Conservation (phyloP, 2,888 invertebrate species). For the Teinopalpus imperialis region DNA sequence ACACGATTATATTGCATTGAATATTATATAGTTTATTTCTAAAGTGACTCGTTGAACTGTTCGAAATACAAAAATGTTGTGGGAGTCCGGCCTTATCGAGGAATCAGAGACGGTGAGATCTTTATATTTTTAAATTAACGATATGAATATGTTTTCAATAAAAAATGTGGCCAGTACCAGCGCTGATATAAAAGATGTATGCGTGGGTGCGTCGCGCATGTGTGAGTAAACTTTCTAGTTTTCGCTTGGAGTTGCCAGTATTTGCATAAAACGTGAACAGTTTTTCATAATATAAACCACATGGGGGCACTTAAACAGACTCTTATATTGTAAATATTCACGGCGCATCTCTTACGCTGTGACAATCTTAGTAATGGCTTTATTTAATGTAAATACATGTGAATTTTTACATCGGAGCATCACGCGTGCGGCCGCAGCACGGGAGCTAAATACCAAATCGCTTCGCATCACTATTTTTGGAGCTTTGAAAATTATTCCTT, state of each 20-base stretch:
- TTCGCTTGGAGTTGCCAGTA: constrained; percentile 72
- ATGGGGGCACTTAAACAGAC: constrained; percentile 64
- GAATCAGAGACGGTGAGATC: constrained; percentile 71
- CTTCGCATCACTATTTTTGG: constrained; percentile 36
- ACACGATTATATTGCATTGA: constrained; percentile 32
- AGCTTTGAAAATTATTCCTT: constrained; percentile 26
- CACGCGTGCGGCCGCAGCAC: constrained; percentile 31
- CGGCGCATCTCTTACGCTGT: constrained; percentile 50
- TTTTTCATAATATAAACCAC: constrained; percentile 78
- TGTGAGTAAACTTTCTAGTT: constrained; percentile 79
- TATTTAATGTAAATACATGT: constrained; percentile 62
- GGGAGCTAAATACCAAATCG: constrained; percentile 27
- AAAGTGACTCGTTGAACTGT: constrained; percentile 55
- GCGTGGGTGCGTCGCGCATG: constrained; percentile 44
- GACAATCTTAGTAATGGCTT: constrained; percentile 62
- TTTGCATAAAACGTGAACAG: constrained; percentile 80
- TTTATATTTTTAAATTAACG: constrained; percentile 30
- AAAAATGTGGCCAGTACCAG: constrained; percentile 19
- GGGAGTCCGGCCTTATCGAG: constrained; percentile 72
- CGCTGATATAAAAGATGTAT: constrained; percentile 26
- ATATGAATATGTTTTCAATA: constrained; percentile 20
- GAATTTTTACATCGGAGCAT: constrained; percentile 44
- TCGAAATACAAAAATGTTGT: constrained; percentile 67
- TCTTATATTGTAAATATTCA: constrained; percentile 71
- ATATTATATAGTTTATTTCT: constrained; percentile 29